Conservation (phyloP, 2,888 invertebrate genomes). For the Syrista parreyssii region DNA sequence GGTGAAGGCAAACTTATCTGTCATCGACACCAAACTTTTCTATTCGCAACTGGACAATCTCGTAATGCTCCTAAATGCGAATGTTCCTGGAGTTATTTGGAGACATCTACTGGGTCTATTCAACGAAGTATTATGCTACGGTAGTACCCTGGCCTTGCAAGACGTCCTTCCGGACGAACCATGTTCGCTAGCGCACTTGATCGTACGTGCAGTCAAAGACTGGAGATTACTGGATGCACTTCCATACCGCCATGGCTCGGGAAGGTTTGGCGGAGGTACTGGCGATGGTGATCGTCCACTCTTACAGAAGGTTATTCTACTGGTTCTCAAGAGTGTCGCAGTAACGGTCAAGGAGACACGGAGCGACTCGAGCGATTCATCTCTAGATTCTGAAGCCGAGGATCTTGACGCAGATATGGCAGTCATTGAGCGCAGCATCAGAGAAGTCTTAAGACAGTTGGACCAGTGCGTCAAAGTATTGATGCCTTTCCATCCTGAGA, state of each 20-base stretch:
- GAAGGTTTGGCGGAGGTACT: constrained; percentile 67
- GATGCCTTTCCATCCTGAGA: constrained; percentile 88
- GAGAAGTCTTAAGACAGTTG: constrained; percentile 84
- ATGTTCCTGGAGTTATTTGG: constrained; percentile 85
- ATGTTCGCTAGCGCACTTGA: constrained; percentile 85
- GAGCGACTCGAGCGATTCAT: constrained; percentile 87
- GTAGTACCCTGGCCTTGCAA: constrained; percentile 89
- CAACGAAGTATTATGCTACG: constrained; percentile 91
- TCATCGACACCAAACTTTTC: constrained; percentile 89
- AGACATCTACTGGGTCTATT: constrained; percentile 86
- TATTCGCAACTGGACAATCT: constrained; percentile 87
- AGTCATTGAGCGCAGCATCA: constrained; percentile 85
- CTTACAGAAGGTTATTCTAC: constrained; percentile 86
- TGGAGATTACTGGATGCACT: constrained; percentile 76
- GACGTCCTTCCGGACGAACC: constrained; percentile 90
- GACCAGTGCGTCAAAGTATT: constrained; percentile 85
- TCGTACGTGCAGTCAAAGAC: constrained; percentile 88
- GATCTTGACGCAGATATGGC: constrained; percentile 92
- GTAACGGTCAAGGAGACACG: constrained; percentile 91
- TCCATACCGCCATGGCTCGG: constrained; percentile 67
- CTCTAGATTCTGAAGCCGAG: constrained; percentile 85
- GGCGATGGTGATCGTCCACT: constrained; percentile 72
- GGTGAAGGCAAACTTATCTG: constrained; percentile 89
- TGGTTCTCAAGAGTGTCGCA: constrained; percentile 89
- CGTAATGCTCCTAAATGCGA: constrained; percentile 75